These are phyloP conservation scores for Menidia beryllina DNA, from an alignment of 2,113 vertebrate genomes.

Conservation along the genomic window DNA sequence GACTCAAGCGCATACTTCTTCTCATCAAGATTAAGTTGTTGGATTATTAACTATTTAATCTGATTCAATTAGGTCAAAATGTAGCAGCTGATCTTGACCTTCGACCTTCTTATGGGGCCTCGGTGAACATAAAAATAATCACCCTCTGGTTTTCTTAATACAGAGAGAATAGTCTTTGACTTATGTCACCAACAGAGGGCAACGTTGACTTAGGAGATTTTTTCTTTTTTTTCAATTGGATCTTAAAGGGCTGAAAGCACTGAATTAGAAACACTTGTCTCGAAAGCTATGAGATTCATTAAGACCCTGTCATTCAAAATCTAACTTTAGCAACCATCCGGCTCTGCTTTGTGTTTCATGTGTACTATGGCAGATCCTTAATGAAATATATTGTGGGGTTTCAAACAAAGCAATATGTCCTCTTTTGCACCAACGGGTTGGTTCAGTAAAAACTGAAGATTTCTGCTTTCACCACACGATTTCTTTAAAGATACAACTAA, in stretches of 20 bases:
- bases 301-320: neutral
- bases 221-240: neutral
- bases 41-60: too few relatives aligned
- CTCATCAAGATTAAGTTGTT: too few relatives aligned
- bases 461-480: neutral
- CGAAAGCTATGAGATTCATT: neutral
- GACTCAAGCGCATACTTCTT: too few relatives aligned
- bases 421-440: neutral
- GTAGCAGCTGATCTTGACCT: neutral
- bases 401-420: neutral
- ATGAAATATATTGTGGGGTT: too few relatives aligned
- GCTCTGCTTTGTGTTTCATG: neutral
- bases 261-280: neutral
- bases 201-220: neutral
- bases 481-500: too few relatives aligned
- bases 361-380: too few relatives aligned
- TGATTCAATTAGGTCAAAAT: neutral
- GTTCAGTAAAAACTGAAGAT: neutral
- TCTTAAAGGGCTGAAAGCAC: too few relatives aligned
- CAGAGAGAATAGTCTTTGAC: too few relatives aligned
- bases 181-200: constrained; percentile 60
- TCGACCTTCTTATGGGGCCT: neutral
- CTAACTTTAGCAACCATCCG: neutral
- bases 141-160: neutral
- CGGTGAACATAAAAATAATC: neutral